These are phyloP conservation scores for Etheostoma cragini DNA, from an alignment of 2,113 vertebrate genomes.

Conservation along the genomic window DNA sequence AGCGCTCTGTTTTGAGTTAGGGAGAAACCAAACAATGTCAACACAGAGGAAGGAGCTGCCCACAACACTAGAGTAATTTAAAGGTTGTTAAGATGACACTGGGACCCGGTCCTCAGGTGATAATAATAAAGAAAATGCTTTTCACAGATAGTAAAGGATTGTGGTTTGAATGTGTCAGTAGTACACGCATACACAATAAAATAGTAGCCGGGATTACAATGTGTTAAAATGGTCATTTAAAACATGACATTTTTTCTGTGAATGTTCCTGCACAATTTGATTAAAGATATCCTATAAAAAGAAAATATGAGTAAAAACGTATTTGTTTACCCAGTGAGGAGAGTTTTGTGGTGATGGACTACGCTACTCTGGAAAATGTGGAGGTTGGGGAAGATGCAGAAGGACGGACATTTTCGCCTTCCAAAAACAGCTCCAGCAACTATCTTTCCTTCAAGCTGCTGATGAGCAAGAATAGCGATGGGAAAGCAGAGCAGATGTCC, in stretches of 20 bases:
- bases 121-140: slow-evolving; percentile 12
- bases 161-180: not conserved
- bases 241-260: not conserved
- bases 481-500: slow-evolving; percentile 83
- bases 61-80: slow-evolving; percentile 57
- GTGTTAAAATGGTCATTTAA: not conserved
- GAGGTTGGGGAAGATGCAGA: slow-evolving; percentile 80
- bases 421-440: slow-evolving; percentile 62
- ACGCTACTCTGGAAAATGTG: slow-evolving; percentile 88
- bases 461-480: slow-evolving; percentile 91
- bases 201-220: not conserved
- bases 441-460: slow-evolving; percentile 84
- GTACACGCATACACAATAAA: not conserved
- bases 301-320: not conserved
- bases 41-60: slow-evolving; percentile 43
- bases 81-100: not conserved
- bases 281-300: not conserved
- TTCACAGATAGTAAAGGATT: slow-evolving; percentile 6
- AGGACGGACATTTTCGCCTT: slow-evolving; percentile 38
- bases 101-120: slow-evolving; percentile 12
- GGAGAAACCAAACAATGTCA: slow-evolving; percentile 73
- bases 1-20: slow-evolving; percentile 71
- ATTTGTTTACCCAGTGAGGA: slow-evolving; percentile 86
- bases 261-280: not conserved
- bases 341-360: slow-evolving; percentile 88